Conservation (phyloP, 2,797 vertebrate species). For the Mormyrops attenuatus region DNA sequence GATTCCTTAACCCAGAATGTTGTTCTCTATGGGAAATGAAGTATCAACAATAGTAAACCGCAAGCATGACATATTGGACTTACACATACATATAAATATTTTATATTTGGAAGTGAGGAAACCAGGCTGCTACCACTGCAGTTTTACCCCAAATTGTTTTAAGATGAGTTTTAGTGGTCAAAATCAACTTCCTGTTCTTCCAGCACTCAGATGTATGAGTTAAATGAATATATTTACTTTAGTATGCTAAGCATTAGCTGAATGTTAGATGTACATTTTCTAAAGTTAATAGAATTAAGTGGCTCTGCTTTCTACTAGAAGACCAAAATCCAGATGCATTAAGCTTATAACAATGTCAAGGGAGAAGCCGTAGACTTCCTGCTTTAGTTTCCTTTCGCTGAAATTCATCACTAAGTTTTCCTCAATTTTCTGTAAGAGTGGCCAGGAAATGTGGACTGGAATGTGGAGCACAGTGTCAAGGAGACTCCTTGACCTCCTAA, state of each 20-base stretch:
- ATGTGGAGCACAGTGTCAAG: slow-evolving; percentile 4
- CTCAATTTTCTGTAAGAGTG: slow-evolving; percentile 18
- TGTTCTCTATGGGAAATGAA: not conserved
- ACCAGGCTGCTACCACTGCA: not conserved
- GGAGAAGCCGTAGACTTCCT: slow-evolving; percentile 17
- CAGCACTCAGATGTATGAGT: not conserved
- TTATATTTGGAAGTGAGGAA: not conserved
- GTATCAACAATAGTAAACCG: not conserved
- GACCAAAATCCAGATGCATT: slow-evolving; percentile 10
- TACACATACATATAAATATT: not conserved
- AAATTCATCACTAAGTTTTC: slow-evolving; percentile 9
- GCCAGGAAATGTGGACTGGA: slow-evolving; percentile 13
- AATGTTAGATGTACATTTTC: not conserved
- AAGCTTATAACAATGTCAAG: slow-evolving; percentile 16
- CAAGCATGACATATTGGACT: not conserved
- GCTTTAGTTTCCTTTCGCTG: slow-evolving; percentile 14
- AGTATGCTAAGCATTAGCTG: not conserved
- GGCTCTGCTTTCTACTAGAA: not conserved
- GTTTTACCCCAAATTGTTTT: not conserved
- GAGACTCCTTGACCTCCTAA: slow-evolving; percentile 11
- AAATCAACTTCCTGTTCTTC: not conserved
- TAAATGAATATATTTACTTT: not conserved
- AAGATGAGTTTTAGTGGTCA: not conserved
- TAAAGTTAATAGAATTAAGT: not conserved
- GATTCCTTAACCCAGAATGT: not conserved